phyloP scores from a whole-genome alignment of 1,140 invertebrate species.

The Diorhabda carinulata region DNA sequence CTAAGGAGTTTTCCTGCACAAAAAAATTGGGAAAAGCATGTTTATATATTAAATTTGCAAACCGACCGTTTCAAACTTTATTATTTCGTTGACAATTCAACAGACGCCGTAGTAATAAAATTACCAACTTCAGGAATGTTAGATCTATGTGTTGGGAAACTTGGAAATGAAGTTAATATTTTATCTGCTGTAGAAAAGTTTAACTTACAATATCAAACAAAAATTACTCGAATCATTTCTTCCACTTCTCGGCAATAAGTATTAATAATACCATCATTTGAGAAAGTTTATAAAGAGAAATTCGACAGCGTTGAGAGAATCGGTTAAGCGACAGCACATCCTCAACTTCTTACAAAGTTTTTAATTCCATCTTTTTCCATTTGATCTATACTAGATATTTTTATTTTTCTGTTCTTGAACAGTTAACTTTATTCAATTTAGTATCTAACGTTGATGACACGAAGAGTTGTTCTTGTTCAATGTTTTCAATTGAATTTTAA shows the following conservation, averaged over 20 bases:
- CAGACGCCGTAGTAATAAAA: too few relatives aligned
- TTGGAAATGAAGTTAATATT: not conserved
- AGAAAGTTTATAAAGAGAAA: conserved; percentile 1
- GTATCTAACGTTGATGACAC: too few relatives aligned
- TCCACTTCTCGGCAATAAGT: not conserved
- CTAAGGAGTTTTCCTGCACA: too few relatives aligned
- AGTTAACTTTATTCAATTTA: too few relatives aligned
- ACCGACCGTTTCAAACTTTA: too few relatives aligned
- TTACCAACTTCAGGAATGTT: too few relatives aligned
- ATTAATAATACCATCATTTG: not conserved
- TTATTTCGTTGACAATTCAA: too few relatives aligned
- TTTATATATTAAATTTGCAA: too few relatives aligned
- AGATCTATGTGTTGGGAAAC: too few relatives aligned
- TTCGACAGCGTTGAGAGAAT: not conserved
- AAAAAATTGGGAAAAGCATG: too few relatives aligned
- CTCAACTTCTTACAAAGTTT: not conserved
- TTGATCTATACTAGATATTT: not conserved
- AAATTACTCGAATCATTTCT: not conserved
- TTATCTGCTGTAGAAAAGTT: not conserved
- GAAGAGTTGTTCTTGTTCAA: too few relatives aligned
- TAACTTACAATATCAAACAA: not conserved
- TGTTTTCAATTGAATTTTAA: too few relatives aligned
- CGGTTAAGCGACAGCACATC: not conserved
- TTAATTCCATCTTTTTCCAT: conserved; percentile 1
- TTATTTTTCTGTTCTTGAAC: not conserved